Base-by-base conservation (phyloP, 1,140 invertebrate species). In the Linepithema humile region DNA sequence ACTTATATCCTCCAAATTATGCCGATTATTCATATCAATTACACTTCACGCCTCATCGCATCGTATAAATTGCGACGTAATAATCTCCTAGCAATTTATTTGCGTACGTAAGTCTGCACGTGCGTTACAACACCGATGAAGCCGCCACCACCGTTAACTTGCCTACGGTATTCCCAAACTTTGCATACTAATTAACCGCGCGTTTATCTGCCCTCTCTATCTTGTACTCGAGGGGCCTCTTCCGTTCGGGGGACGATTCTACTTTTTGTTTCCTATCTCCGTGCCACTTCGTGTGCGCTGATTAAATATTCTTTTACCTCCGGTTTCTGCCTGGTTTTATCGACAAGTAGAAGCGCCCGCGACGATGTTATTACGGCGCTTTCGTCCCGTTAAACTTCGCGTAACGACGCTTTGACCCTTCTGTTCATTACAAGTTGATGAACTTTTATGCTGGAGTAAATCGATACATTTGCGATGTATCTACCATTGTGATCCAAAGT, bases 251-350 rank as follows among this genome's bases (percentile, higher is more conserved):
- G 23, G 23, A 85, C 55, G 57, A 72, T 65, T 85, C 65, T 43
- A 72, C 15, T 80, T 83, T 74, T 70, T 50, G 80, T 75, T 64
- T 75, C 29, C 32, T 64, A 64, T 78, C 57, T 69, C 57, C 10
- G 15, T 38, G 32, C 70, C 40, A 74, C 59, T 74, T 48, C 20
- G 20, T 60, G n/a, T 23, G 17, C 80, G 26, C 67, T 83, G 80
- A 83, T 83, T 83, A 83, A 83, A 83, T 83, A 83, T 83, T 82
- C 65, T 67, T 85, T 82, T 82, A 43, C 57, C 35, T 57, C 26
- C 10, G 29, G n/a, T 45, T 40, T 57, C 48, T 55, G 32, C 26
- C 32, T 9, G 20, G 45, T 69, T 78, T 78, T 78, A 80, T 69
- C 75, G 64, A 80, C 35, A 75, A 75, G 40, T 74, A 43, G 38